phyloP scores from a whole-genome alignment of 2,113 vertebrate species.

The Gymnocephalus cernua region DNA sequence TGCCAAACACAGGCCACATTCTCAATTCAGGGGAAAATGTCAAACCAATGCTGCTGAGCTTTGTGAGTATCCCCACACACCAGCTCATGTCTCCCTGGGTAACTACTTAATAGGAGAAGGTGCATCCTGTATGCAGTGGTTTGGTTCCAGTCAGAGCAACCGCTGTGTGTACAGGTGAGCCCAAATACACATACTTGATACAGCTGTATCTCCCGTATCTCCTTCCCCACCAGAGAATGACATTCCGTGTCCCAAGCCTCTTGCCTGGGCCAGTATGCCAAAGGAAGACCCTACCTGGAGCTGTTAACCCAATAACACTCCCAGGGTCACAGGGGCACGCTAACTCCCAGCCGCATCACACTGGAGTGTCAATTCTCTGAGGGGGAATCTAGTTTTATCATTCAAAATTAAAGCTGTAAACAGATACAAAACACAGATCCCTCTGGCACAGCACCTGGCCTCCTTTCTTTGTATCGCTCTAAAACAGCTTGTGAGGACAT shows the following conservation, averaged over 20 bases:
- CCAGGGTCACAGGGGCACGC: background rate
- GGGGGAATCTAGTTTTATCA: constrained; percentile 31
- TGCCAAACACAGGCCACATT: background rate
- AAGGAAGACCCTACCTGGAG: constrained; percentile 2
- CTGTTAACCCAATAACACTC: constrained; percentile 19
- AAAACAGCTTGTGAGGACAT: constrained; percentile 18
- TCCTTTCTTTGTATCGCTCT: background rate
- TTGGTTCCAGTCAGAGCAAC: background rate
- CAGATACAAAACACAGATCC: background rate
- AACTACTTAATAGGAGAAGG: background rate
- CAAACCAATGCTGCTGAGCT: background rate
- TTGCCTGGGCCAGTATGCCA: background rate
- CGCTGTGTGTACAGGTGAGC: background rate
- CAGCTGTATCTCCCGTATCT: background rate
- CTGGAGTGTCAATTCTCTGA: constrained; percentile 10
- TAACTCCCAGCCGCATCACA: constrained; percentile 12
- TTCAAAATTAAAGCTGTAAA: constrained; percentile 44
- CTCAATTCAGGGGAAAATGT: background rate
- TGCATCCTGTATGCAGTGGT: background rate
- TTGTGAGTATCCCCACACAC: background rate
- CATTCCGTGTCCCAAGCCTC: background rate
- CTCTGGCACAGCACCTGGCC: constrained; percentile 23
- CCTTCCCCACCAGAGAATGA: constrained; percentile 4
- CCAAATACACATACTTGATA: background rate
- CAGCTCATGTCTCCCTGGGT: background rate